phyloP scores from a whole-genome alignment of 2,888 invertebrate species.

The Lepeophtheirus nordmannii region DNA sequence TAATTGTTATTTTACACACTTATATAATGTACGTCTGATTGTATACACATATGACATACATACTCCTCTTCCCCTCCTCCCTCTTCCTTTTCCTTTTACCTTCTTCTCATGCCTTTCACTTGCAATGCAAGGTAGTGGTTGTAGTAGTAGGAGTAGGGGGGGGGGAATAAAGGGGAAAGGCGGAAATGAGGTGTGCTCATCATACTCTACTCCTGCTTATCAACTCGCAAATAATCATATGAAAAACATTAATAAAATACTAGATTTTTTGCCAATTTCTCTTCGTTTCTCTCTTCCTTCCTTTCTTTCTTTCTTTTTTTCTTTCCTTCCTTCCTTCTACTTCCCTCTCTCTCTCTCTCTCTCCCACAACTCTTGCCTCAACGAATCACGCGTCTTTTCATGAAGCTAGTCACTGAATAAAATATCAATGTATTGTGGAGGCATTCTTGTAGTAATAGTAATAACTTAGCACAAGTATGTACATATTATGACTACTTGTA shows the following conservation, averaged over 20 bases:
- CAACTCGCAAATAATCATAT: too few species aligned
- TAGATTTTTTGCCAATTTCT: too few species aligned
- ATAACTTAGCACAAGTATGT: too few species aligned
- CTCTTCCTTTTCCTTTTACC: neutral
- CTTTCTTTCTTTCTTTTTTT: neutral
- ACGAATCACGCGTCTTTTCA: neutral
- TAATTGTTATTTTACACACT: too few species aligned
- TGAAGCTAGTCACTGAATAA: neutral
- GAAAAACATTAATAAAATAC: too few species aligned
- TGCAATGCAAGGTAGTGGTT: neutral
- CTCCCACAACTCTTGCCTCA: neutral
- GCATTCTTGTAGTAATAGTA: too few species aligned
- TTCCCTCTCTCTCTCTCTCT: conserved; percentile 1
- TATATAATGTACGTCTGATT: too few species aligned
- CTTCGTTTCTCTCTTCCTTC: neutral
- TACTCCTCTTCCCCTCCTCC: neutral
- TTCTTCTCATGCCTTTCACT: neutral
- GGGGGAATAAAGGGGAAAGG: too few species aligned
- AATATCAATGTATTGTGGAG: too few species aligned
- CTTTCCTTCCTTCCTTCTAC: neutral
- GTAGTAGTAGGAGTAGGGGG: neutral
- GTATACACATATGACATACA: neutral
- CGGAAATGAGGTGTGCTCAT: too few species aligned
- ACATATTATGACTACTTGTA: too few species aligned
- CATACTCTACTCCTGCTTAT: too few species aligned